Percentiles rank a stretch among this genome's conserved stretches.
phyloP scores from a whole-genome alignment of 2,113 vertebrate species.

The Colaptes auratus region DNA sequence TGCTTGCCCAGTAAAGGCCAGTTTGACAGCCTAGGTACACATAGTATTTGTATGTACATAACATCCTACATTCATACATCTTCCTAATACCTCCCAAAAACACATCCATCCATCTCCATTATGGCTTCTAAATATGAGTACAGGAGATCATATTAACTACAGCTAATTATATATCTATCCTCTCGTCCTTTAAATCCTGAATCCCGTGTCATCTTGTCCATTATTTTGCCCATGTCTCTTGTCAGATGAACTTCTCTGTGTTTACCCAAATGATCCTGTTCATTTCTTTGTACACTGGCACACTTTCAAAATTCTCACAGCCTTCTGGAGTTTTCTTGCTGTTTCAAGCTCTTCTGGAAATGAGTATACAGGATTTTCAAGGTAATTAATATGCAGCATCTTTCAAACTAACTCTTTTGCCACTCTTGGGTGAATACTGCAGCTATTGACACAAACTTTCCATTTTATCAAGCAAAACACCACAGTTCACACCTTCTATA shows the following conservation, averaged over 20 bases:
- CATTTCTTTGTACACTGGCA: background rate
- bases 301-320: background rate
- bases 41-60: background rate
- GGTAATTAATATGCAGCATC: background rate
- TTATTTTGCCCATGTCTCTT: background rate
- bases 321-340: background rate
- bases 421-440: background rate
- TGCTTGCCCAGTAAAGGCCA: background rate
- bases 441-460: background rate
- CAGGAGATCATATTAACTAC: background rate
- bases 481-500: background rate
- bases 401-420: background rate
- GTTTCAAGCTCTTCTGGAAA: background rate
- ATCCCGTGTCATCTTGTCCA: background rate
- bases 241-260: background rate
- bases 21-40: background rate
- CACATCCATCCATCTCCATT: background rate
- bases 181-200: background rate
- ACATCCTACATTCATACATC: background rate
- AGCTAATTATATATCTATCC: background rate
- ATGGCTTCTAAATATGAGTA: background rate
- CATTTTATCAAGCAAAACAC: background rate
- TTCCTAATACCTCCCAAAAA: background rate
- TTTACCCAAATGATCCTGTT: background rate
- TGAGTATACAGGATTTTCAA: background rate